A percentile compares a stretch with the other conserved stretches of the same genome.
Conservation (phyloP, 2,113 vertebrate genomes). For the Lota lota region DNA sequence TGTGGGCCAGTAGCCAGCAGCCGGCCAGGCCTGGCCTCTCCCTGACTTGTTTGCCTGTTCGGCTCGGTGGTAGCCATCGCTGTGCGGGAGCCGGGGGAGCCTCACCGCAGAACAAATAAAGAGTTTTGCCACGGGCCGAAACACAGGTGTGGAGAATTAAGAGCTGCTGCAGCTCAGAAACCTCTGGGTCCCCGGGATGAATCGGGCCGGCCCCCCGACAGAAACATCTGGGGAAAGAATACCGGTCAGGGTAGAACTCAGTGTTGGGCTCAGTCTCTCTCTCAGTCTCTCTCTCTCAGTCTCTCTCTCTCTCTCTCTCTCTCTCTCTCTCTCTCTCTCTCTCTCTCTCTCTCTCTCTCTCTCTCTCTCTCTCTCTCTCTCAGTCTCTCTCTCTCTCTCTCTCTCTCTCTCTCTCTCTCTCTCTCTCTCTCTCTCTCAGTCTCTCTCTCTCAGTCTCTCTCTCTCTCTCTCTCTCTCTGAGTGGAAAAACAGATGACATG, state of each 20-base stretch:
- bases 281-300: too few relatives aligned
- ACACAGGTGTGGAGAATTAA: constrained; percentile 67
- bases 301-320: too few relatives aligned
- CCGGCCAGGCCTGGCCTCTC: constrained; percentile 22
- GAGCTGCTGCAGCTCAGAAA: constrained; percentile 28
- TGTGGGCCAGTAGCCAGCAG: constrained; percentile 14
- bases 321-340: too few relatives aligned
- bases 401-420: too few relatives aligned
- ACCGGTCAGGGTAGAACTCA: constrained; percentile 29
- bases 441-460: too few relatives aligned
- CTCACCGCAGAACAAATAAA: constrained; percentile 58
- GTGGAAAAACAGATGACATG: constrained; percentile 63
- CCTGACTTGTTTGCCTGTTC: constrained; percentile 42
- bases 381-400: too few relatives aligned
- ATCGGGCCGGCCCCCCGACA: constrained; percentile 40
- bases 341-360: too few relatives aligned
- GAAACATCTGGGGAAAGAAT: constrained; percentile 55
- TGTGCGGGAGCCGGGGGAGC: constrained; percentile 47
- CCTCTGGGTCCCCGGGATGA: constrained; percentile 38
- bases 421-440: too few relatives aligned
- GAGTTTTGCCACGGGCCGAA: constrained; percentile 34
- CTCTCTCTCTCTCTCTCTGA: constrained; percentile 10
- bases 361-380: too few relatives aligned
- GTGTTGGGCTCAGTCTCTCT: constrained; percentile 20
- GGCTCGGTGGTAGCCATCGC: constrained; percentile 48